Evolutionary conservation across 2,888 invertebrate species (phyloP).

Genomic region (Sicus ferrugineus): DNA sequence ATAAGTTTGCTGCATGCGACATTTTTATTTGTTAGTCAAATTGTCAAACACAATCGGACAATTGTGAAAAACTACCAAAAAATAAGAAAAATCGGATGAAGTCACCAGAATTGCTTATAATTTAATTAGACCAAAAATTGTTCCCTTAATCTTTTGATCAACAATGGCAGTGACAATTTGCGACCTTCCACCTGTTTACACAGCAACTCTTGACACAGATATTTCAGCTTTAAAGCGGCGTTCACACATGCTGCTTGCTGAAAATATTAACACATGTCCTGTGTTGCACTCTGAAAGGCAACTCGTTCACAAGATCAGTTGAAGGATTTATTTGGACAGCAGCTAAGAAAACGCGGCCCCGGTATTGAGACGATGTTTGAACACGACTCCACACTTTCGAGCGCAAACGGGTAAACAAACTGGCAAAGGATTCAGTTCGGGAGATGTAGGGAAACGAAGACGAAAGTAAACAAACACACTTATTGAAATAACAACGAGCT

Average conservation of each 20-base stretch:
- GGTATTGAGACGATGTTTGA: constrained; percentile 5
- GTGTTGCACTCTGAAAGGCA: neutral
- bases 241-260: neutral
- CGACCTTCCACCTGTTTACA: neutral
- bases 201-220: constrained; percentile 10
- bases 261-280: neutral
- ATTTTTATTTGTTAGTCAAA: too few species aligned
- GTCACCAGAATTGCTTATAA: too few species aligned
- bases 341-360: constrained; percentile 1
- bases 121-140: too few species aligned
- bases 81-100: too few species aligned
- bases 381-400: constrained; percentile 10
- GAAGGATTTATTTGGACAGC: constrained; percentile 26
- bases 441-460: neutral
- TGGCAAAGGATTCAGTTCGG: constrained; percentile 11
- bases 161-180: too few species aligned
- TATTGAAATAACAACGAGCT: too few species aligned
- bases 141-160: too few species aligned
- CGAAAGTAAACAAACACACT: neutral
- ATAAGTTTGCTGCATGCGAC: too few species aligned
- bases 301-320: neutral
- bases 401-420: constrained; percentile 11
- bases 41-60: too few species aligned
- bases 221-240: constrained; percentile 16
- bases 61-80: too few species aligned